Percentiles rank a stretch among this genome's conserved stretches.
phyloP scores from a whole-genome alignment of 2,113 vertebrate genomes.

The Coptodon rendalli region DNA sequence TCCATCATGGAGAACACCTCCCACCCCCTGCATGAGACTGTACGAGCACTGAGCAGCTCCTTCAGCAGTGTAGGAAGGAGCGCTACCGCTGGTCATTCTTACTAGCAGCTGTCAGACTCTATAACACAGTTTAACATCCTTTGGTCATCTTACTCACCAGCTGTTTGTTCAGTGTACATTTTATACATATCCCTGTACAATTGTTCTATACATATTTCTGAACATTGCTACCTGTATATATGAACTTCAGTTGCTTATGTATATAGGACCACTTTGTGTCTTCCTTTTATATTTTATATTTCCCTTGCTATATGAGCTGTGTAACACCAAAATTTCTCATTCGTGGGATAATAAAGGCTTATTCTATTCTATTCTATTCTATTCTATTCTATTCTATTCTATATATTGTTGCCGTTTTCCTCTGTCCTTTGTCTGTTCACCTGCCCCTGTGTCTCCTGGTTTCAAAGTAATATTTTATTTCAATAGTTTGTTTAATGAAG shows the following conservation, averaged over 20 bases:
- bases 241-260: background rate
- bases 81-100: background rate
- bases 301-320: accelerated
- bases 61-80: background rate
- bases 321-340: background rate
- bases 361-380: background rate
- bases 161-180: background rate
- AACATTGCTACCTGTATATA: background rate
- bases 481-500: background rate
- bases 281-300: background rate
- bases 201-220: background rate
- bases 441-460: background rate
- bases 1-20: too few species aligned
- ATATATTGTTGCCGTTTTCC: background rate
- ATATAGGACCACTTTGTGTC: background rate
- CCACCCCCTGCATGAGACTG: too few species aligned
- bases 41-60: background rate
- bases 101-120: background rate
- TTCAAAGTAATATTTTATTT: background rate
- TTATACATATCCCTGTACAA: accelerated
- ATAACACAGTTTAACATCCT: background rate
- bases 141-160: background rate
- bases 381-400: background rate
- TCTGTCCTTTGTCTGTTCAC: background rate
- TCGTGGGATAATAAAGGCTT: background rate